These are phyloP conservation scores for Prunella strophiata DNA, from an alignment of 2,797 vertebrate genomes.

Conservation along the genomic window DNA sequence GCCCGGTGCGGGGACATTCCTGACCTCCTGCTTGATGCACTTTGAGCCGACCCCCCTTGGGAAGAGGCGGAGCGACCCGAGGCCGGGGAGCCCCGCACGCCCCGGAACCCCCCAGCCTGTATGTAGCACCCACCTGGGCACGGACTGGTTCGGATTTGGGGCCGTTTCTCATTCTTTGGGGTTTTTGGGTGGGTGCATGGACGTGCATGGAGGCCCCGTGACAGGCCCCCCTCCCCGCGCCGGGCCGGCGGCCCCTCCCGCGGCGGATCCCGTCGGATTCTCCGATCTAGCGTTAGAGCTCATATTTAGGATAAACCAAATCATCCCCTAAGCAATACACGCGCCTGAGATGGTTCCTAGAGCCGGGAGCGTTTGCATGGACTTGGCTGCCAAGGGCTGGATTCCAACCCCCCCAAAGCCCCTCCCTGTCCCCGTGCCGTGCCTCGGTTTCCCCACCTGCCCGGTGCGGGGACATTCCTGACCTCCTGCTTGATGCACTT, in stretches of 20 bases:
- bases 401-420: not conserved
- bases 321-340: no score
- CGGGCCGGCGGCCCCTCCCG: no score
- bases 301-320: no score
- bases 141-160: not conserved
- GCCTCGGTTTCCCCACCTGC: constrained; percentile 37
- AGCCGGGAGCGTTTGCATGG: constrained; percentile 70
- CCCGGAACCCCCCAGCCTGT: constrained; percentile 37
- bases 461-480: not conserved
- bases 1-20: not conserved
- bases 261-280: no score
- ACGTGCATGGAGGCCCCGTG: constrained; percentile 64
- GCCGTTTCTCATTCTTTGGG: not conserved
- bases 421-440: not conserved
- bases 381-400: constrained; percentile 67
- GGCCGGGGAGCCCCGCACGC: not conserved
- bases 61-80: not conserved
- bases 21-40: constrained; percentile 52
- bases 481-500: constrained; percentile 57
- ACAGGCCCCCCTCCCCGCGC: not conserved
- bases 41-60: not conserved
- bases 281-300: no score
- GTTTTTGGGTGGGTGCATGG: constrained; percentile 46
- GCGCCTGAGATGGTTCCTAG: not conserved
- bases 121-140: constrained; percentile 64